phyloP scores from a whole-genome alignment of 2,113 vertebrate genomes.

The Neolamprologus falcicula region DNA sequence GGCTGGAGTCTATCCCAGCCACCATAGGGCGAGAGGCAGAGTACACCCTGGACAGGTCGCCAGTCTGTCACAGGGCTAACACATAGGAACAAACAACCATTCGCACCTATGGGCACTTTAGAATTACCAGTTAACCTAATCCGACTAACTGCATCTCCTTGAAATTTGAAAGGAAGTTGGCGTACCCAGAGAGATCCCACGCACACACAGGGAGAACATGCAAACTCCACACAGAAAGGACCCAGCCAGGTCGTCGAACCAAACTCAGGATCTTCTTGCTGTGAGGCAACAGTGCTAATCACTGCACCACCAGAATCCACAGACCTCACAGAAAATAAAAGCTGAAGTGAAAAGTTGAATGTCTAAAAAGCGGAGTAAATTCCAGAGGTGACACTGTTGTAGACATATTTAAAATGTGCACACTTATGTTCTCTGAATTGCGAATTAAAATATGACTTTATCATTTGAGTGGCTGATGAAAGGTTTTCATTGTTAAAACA shows the following conservation, averaged over 20 bases:
- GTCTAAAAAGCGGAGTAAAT: neutral
- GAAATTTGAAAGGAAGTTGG: neutral
- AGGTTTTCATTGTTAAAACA: neutral
- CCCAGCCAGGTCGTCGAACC: neutral
- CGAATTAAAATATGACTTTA: neutral
- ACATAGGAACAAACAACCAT: neutral
- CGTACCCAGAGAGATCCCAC: neutral
- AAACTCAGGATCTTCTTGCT: neutral
- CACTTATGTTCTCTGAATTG: neutral
- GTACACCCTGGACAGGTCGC: neutral
- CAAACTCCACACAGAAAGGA: neutral
- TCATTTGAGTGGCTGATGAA: neutral
- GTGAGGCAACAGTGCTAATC: neutral
- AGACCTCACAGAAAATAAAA: neutral
- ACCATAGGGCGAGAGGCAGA: neutral
- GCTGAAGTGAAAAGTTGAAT: neutral
- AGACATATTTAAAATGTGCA: neutral
- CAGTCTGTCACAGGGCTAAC: neutral
- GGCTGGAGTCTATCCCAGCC: neutral
- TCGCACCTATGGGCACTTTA: neutral
- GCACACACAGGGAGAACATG: neutral
- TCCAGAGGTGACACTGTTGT: neutral
- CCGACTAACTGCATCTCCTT: neutral
- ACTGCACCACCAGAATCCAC: neutral
- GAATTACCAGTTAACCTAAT: neutral